Evolutionary conservation across 2,888 invertebrate genomes (phyloP).

Genomic region (Formica aserva): DNA sequence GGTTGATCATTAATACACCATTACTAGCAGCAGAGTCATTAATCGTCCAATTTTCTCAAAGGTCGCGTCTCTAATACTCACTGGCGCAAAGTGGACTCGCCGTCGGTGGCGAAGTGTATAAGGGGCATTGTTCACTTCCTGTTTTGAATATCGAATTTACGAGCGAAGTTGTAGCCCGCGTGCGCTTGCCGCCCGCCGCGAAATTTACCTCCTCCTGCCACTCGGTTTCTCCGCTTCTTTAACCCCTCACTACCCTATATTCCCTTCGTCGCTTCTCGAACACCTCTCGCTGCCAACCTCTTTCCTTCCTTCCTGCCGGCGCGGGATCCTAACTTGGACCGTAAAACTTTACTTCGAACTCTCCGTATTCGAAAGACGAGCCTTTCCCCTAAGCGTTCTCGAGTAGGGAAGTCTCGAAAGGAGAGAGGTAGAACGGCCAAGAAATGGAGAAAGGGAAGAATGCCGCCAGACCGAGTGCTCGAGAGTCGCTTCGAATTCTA

Average conservation of each 20-base stretch:
- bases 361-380: constrained; percentile 70
- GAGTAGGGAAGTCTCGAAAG: constrained; percentile 43
- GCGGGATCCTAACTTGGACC: constrained; percentile 74
- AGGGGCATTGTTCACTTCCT: constrained; percentile 80
- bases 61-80: constrained; percentile 36
- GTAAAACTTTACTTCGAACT: constrained; percentile 77
- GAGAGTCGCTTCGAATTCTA: constrained; percentile 65
- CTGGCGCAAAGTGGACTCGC: constrained; percentile 53
- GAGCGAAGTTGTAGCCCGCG: constrained; percentile 77
- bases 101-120: constrained; percentile 63
- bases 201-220: constrained; percentile 63
- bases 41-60: constrained; percentile 64
- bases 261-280: constrained; percentile 21
- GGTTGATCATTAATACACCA: constrained; percentile 54
- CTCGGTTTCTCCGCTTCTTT: constrained; percentile 63
- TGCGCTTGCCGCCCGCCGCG: constrained; percentile 41
- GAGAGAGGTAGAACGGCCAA: not conserved
- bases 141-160: constrained; percentile 84
- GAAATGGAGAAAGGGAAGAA: constrained; percentile 52
- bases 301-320: constrained; percentile 36
- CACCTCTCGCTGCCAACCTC: constrained; percentile 35
- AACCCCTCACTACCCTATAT: constrained; percentile 47
- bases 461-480: constrained; percentile 49
- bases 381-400: constrained; percentile 73
- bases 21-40: constrained; percentile 50